These are phyloP conservation scores for Nemopilema nomurai DNA, from an alignment of 30 jellyfish, hydroid and myxozoan species.

Conservation along the genomic window DNA sequence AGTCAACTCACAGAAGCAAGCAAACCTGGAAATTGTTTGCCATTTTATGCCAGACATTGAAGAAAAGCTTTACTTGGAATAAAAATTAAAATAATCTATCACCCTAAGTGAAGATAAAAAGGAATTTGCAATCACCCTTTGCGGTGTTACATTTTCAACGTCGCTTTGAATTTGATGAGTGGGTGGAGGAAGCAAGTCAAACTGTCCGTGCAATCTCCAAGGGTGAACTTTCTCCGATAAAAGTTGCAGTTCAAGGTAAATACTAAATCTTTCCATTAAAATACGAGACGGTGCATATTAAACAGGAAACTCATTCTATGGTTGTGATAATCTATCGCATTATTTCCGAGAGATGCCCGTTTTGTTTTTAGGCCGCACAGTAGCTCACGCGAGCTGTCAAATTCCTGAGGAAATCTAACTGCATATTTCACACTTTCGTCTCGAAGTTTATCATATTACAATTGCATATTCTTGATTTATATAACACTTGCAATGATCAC, in stretches of 20 bases:
- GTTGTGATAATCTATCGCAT: background rate
- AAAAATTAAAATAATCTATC: background rate
- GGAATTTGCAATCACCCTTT: background rate
- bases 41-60: background rate
- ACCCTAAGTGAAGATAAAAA: background rate
- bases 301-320: background rate
- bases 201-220: background rate
- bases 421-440: background rate
- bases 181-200: background rate
- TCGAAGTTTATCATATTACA: background rate
- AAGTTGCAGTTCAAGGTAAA: background rate
- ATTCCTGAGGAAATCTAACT: background rate
- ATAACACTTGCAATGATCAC: no score
- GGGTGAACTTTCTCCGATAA: background rate
- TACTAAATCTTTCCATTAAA: background rate
- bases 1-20: background rate
- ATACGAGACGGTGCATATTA: background rate
- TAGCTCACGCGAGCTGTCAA: background rate
- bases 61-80: background rate
- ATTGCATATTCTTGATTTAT: no score
- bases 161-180: background rate
- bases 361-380: background rate
- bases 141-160: background rate
- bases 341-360: background rate
- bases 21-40: background rate